Evolutionary conservation across 2,888 invertebrate species (phyloP), one percentile per base, ranked within the genome.

Genomic region (Epistrophe grossulariae): DNA sequence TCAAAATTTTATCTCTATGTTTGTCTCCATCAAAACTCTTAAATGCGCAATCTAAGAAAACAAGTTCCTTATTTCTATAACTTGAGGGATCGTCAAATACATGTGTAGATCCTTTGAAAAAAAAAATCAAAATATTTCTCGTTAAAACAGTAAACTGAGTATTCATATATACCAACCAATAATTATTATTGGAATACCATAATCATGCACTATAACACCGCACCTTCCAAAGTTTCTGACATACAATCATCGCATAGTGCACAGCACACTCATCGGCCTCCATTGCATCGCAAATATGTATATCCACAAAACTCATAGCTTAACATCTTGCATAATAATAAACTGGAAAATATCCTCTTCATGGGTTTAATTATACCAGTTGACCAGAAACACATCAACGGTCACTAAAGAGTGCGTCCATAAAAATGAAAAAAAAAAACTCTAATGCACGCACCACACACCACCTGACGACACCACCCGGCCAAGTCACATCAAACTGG

Each of bases 351-450:
- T 72, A 76, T 78, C 70, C 74, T 78, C 79, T 70, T 71, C 83
- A 35, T 48, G 66, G 68, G 74, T 79, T 87, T 87, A 87, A 87
- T 87, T 87, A 87, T 72, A 83, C 87, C 79, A 82, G 82, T 87
- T 87, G 87, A 83, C 79, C 72, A 76, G 74, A 38, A 57, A 45
- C 57, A 55, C 71, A 70, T 45, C 73, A 68, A 52, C 71, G 45
- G 19, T 60, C 70, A 60, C 80, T 74, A 62, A 81, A 50, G 74
- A 79, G 79, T 71, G 84, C 79, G 55, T 84, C 64, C 74, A 84
- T 84, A 79, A 73, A 83, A 82, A 40, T 15, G 28, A 78, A 82
- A 66, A 66, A 64, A 66, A 31, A 48, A 50, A 35, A 45, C 35
- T 50, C 15, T 68, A 28, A 28, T 50, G 38, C 38, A 68, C 68